These are phyloP conservation scores for Aporophyla lueneburgensis DNA, from an alignment of 2,888 invertebrate genomes.

Conservation along the genomic window DNA sequence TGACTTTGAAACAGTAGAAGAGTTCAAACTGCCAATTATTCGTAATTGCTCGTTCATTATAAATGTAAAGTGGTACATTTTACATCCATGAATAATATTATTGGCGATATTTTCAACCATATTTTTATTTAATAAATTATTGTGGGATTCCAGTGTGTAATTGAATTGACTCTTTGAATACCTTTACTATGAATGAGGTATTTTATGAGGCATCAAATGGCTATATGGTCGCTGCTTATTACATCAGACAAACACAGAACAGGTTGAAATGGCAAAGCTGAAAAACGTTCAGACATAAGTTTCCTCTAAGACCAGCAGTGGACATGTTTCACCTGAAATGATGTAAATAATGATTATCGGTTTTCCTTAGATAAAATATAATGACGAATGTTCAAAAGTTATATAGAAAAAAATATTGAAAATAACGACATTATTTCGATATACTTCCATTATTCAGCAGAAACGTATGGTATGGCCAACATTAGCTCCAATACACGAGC, in stretches of 20 bases:
- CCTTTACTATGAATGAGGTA: background rate
- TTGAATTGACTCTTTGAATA: background rate
- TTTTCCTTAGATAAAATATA: too few relatives aligned
- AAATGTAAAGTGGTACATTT: constrained; percentile 18
- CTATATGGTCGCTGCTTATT: background rate
- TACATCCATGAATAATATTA: constrained; percentile 9
- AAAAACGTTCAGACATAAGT: too few relatives aligned
- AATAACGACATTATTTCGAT: background rate
- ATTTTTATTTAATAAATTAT: too few relatives aligned
- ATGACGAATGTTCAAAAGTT: too few relatives aligned
- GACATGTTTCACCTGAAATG: too few relatives aligned
- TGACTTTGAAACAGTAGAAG: constrained; percentile 3
- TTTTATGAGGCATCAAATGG: background rate
- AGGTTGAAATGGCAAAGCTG: too few relatives aligned
- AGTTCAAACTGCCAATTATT: constrained; percentile 30
- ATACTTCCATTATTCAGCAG: background rate
- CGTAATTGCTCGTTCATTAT: constrained; percentile 27
- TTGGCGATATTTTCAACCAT: constrained; percentile 4
- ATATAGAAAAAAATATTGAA: background rate
- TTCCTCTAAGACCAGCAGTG: too few relatives aligned
- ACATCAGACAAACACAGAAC: background rate
- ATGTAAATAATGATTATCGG: too few relatives aligned
- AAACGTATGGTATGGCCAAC: background rate
- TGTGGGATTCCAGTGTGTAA: too few relatives aligned
- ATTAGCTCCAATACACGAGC: background rate